Percentiles rank a stretch among this genome's conserved stretches.
These are phyloP conservation scores for Petrophora chlorosata DNA, from an alignment of 2,888 invertebrate genomes.

Conservation along the genomic window DNA sequence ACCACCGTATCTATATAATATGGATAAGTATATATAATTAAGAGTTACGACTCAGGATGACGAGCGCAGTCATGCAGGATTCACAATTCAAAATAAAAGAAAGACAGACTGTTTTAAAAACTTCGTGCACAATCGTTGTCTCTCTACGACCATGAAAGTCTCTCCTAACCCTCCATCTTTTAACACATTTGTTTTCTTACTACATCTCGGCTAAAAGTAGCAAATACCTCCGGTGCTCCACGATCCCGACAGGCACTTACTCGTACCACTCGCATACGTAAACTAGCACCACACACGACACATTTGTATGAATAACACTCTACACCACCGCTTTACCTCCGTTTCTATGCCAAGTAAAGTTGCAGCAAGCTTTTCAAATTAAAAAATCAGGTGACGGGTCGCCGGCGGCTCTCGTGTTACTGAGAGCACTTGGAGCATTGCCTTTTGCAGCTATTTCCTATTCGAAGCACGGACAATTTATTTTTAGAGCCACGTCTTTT, in stretches of 20 bases:
- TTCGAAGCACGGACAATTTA: neutral
- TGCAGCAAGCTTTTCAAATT: constrained; percentile 29
- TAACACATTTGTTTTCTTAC: too few relatives aligned
- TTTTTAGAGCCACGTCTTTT: neutral
- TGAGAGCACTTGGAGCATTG: constrained; percentile 24
- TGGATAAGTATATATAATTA: too few relatives aligned
- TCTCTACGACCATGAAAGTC: too few relatives aligned
- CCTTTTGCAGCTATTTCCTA: constrained; percentile 15
- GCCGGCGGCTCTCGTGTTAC: constrained; percentile 26
- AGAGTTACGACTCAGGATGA: too few relatives aligned
- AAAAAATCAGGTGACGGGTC: constrained; percentile 32
- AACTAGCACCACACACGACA: constrained; percentile 11
- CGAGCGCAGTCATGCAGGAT: too few relatives aligned
- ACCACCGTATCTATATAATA: too few relatives aligned
- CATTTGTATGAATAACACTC: constrained; percentile 25
- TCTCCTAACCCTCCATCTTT: too few relatives aligned
- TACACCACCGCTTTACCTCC: constrained; percentile 15
- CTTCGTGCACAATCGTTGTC: too few relatives aligned
- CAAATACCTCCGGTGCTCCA: constrained; percentile 6
- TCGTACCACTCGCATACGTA: constrained; percentile 3
- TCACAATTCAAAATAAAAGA: too few relatives aligned
- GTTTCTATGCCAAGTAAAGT: constrained; percentile 12
- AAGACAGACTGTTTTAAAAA: too few relatives aligned
- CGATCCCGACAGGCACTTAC: neutral
- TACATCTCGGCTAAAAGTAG: neutral